phyloP scores from a whole-genome alignment of 2,797 vertebrate genomes.

The Lithobates pipiens region DNA sequence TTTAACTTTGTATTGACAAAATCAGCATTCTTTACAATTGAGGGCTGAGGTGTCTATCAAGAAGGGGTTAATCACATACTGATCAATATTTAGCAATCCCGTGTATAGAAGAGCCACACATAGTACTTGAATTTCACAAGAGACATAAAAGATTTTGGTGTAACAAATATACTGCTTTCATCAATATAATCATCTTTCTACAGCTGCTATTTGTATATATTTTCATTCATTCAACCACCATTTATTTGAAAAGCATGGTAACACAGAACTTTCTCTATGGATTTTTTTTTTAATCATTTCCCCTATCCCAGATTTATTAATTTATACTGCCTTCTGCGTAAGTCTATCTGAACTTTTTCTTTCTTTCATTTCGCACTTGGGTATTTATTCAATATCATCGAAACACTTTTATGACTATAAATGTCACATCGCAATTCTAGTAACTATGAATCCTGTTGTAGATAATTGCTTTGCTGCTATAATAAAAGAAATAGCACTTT shows the following conservation, averaged over 20 bases:
- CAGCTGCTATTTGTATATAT: conserved; percentile 8
- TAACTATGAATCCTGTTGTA: conserved; percentile 32
- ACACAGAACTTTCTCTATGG: background rate
- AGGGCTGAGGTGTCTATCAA: no score
- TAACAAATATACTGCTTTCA: no score
- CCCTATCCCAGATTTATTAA: conserved; percentile 15
- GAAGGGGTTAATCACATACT: no score
- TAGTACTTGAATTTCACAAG: no score
- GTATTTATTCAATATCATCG: conserved; percentile 41
- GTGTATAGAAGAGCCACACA: no score
- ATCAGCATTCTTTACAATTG: no score
- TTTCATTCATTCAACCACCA: background rate
- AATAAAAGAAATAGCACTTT: conserved; percentile 39
- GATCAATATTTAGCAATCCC: no score
- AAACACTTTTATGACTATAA: conserved; percentile 47
- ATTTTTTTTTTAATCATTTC: conserved; percentile 23
- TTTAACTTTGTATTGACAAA: no score
- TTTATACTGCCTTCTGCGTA: conserved; percentile 25
- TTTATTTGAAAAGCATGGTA: background rate
- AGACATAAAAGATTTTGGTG: no score
- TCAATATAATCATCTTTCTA: background rate
- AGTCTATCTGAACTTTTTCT: conserved; percentile 13
- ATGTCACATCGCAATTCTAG: conserved; percentile 37
- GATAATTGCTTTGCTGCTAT: conserved; percentile 46
- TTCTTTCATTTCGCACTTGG: conserved; percentile 43